Evolutionary conservation across 2,797 vertebrate genomes (phyloP), one percentile per base, ranked within the genome.

Genomic region (Chelon labrosus): DNA sequence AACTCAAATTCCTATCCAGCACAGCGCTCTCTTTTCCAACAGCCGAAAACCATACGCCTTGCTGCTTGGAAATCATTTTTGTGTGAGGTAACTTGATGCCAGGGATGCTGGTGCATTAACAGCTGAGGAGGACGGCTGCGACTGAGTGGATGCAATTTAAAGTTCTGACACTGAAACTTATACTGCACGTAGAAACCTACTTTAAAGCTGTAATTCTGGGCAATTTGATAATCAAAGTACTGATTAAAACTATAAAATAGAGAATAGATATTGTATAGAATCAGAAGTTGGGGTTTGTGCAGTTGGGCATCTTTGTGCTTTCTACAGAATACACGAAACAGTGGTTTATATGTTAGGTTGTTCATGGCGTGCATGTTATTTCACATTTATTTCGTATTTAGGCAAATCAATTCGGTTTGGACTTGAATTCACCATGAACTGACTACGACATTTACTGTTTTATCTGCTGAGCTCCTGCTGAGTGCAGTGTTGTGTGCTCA

Each of bases 391-490:
- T 84, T 65, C 66, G 50, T 17, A 67, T 41, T 39, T 14, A 35
- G 10, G 2, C 37, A 35, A 65, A 44, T 57, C 10, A 5, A 5
- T 64, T 51, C 58, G n/a, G 35, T 73, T 65, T 54, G 27, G 20
- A 46, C 31, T 73, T 59, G 62, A 77, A 59, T 37, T 70, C 56
- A n/a, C 35, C n/a, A 3, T 70, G 31, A 42, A 57, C 59, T 47
- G 38, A 65, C 5, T 42, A 17, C 0, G 60, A 16, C 16, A n/a
- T 73, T 62, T 54, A 46, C 10, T n/a, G 11, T 62, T 12, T 55
- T 5, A 31, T 66, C 22, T 10, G 10, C 44, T 42, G 53, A 58
- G 55, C 17, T 75, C 10, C 37, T n/a, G 69, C 11, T 47, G 20
- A 57, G 16, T 44, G 31, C 39, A 25, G 25, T 73, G 65, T 12